A percentile compares a stretch with the other conserved stretches of the same genome.
These are phyloP conservation scores for Aphrophora alni DNA, from an alignment of 2,888 invertebrate species.

Conservation along the genomic window DNA sequence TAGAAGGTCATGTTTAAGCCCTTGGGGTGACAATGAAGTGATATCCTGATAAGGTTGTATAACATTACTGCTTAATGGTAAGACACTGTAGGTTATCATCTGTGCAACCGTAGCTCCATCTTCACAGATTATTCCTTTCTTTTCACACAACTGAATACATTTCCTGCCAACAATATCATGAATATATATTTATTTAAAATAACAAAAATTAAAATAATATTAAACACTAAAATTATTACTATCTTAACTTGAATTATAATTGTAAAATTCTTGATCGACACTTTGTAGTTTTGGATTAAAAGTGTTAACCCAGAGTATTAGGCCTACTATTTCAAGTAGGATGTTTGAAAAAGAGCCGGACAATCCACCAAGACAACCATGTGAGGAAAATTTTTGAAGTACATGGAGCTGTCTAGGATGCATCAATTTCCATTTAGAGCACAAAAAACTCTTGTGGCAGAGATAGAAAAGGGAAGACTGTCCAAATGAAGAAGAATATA, in stretches of 20 bases:
- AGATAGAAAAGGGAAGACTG: too few relatives aligned
- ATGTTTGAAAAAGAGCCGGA: too few relatives aligned
- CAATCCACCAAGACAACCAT: too few relatives aligned
- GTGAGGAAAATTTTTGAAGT: too few relatives aligned
- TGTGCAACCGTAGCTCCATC: constrained; percentile 27
- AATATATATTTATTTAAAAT: too few relatives aligned
- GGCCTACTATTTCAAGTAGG: too few relatives aligned
- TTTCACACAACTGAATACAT: constrained; percentile 28
- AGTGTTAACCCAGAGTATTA: too few relatives aligned
- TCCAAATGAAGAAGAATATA: too few relatives aligned
- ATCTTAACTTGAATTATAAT: background rate
- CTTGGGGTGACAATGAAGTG: constrained; percentile 15
- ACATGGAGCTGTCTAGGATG: too few relatives aligned
- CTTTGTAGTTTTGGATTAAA: too few relatives aligned
- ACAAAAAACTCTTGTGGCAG: too few relatives aligned
- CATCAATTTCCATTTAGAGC: too few relatives aligned
- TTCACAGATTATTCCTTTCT: constrained; percentile 21
- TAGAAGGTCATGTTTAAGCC: background rate
- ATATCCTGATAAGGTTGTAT: constrained; percentile 34
- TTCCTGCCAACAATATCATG: constrained; percentile 24
- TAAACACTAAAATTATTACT: background rate
- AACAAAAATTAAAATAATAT: constrained; percentile 16
- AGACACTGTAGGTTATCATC: constrained; percentile 16
- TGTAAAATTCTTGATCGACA: background rate
- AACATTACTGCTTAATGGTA: constrained; percentile 16